Evolutionary conservation across 2,888 invertebrate species (phyloP), one percentile per base, ranked within the genome.

Genomic region (Pomacea canaliculata): DNA sequence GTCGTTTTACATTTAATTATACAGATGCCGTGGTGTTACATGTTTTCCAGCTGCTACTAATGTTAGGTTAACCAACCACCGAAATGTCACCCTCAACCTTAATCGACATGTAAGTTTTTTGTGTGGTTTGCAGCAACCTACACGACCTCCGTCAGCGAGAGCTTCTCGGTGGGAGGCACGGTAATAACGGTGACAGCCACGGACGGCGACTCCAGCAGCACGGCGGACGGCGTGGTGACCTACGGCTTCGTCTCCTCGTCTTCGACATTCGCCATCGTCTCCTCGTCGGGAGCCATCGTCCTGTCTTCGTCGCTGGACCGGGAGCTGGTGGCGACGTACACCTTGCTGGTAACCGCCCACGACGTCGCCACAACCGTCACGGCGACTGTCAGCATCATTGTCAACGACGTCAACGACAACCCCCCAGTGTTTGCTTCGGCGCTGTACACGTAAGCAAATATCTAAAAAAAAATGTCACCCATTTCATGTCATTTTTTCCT

Each of bases 331-430:
- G 23, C 73, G 1, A 59, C 71, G 7, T 80, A 85, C 75, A 65
- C 73, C 7, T 76, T 86, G 9, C 63, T 80, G 18, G 83, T 86
- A 10, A 66, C 71, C n/a, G 88, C 85, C 12, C 78, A 76, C 12
- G 88, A 87, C 76, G 83, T 80, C 8, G 73, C 78, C 13, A 80
- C 73, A 18, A 51, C 78, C n/a, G 81, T 75, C 8, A 83, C 84
- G 3, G 83, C 86, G 10, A 84, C 82, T 7, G 83, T 89, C 18
- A 77, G 66, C 10, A 46, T 89, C 12, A 83, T 84, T 1, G 84
- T 89, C 10, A 80, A 81, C 3, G 89, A 89, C 73, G 84, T 82
- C 27, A 89, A 89, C 78, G 89, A 89, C 76, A 86, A 87, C 70
- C 69, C 77, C 9, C 87, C 87, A 13, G 71, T 80, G 5, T 87